Conservation (phyloP, 2,113 vertebrate genomes). For the Pomatorhinus ruficollis region DNA sequence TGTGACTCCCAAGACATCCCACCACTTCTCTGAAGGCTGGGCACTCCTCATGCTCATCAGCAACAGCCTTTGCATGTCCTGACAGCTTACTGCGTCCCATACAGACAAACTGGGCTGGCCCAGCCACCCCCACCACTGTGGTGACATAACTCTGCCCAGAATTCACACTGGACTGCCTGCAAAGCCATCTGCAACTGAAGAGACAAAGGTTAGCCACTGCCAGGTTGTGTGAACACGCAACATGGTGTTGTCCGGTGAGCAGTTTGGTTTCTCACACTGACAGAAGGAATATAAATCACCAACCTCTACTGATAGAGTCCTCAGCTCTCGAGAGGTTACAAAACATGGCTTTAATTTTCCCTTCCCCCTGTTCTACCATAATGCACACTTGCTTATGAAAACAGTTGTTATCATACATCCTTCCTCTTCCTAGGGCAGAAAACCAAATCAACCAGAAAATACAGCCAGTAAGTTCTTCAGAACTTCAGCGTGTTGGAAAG, state of each 20-base stretch:
- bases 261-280: background rate
- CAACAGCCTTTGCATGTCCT: background rate
- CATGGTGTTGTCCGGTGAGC: background rate
- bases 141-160: constrained; percentile 27
- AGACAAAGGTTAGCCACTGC: background rate
- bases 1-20: background rate
- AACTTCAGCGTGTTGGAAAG: constrained; percentile 25
- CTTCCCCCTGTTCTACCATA: background rate
- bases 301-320: background rate
- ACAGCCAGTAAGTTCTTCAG: constrained; percentile 20
- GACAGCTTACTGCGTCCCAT: background rate
- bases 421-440: constrained; percentile 9
- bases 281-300: background rate
- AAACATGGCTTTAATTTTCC: background rate
- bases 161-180: background rate
- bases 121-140: background rate
- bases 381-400: background rate
- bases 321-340: background rate
- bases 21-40: background rate
- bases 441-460: constrained; percentile 28
- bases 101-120: background rate
- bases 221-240: background rate
- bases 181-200: background rate
- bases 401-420: background rate
- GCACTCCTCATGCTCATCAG: background rate